Base-by-base conservation (phyloP, 2,797 vertebrate genomes). In the Pseudochirops corinnae region DNA sequence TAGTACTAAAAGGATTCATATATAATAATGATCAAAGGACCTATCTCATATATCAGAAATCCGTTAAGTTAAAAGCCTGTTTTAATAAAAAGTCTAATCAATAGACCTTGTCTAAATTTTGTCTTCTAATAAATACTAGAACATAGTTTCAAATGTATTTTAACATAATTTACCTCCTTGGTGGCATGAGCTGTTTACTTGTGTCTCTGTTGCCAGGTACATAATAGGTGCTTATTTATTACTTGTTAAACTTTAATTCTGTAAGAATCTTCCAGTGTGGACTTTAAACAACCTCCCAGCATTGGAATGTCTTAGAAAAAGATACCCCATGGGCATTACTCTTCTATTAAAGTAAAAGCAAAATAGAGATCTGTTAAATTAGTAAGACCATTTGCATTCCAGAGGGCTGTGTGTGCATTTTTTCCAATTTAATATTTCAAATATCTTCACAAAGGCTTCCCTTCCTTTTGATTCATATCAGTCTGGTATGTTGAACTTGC, bases 361-460 rank as follows among this genome's bases (percentile, higher is more conserved):
- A 95, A 95, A 95, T 52, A 94, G 50, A 95, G 91, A 92, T 56
- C 93, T 95, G 94, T 93, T 67, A 94, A 97, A 96, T 92, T 55
- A 97, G 96, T 56, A 92, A 97, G 52, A 58, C 39, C 52, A 94
- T 95, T 90, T 95, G 52, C 82, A 97, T 95, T 97, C 92, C 90
- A 91, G 91, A 26, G n/a, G n/a, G 39, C 58, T 96, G 92, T 56
- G n/a, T 46, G 57, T 60, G 16, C 28, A 62, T 92, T 95, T 94
- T 74, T 87, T 94, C 57, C 92, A 91, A 67, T 93, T 93, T 95
- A 74, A 56, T 97, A 96, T 93, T 96, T 97, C 97, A 96, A 96
- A 90, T 21, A 93, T 93, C 94, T 96, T 93, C 92, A 91, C 24
- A 33, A 92, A 94, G 39, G 46, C 28, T 92, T 96, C 95, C 91